These are phyloP conservation scores for Aelia acuminata DNA, from an alignment of 2,888 invertebrate genomes.

Conservation along the genomic window DNA sequence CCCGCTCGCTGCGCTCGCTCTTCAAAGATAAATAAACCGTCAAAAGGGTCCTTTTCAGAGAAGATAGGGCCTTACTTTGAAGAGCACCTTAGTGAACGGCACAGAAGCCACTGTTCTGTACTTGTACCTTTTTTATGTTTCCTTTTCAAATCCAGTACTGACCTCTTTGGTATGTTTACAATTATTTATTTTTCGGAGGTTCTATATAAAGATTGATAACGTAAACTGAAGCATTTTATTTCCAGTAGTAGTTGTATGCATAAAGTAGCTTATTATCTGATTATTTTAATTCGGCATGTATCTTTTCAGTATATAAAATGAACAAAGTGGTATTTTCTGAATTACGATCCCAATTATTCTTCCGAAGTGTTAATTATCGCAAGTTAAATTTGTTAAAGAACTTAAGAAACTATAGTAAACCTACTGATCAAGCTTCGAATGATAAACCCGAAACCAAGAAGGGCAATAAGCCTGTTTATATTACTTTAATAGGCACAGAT, in stretches of 20 bases:
- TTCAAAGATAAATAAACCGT: no score
- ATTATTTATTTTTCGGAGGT: background rate
- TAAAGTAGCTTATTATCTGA: background rate
- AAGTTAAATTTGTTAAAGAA: background rate
- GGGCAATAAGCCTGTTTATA: constrained; percentile 67
- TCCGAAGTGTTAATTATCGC: background rate
- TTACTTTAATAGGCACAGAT: constrained; percentile 77
- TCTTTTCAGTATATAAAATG: background rate
- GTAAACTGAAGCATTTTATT: background rate
- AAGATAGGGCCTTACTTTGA: no score
- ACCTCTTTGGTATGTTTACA: background rate
- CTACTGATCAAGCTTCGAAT: background rate
- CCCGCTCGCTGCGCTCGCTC: no score
- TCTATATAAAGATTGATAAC: background rate
- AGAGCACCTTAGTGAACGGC: no score
- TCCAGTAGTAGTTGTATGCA: background rate
- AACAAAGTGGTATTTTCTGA: background rate
- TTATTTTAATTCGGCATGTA: background rate
- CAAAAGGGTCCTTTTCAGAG: no score
- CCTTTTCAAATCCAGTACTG: background rate
- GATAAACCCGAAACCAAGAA: constrained; percentile 23
- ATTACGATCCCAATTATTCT: background rate
- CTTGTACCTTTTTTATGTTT: background rate
- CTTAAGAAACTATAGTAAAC: background rate
- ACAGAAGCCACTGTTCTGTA: no score